These are phyloP conservation scores for Dendrolimus pini DNA, from an alignment of 2,888 invertebrate genomes.

Conservation along the genomic window DNA sequence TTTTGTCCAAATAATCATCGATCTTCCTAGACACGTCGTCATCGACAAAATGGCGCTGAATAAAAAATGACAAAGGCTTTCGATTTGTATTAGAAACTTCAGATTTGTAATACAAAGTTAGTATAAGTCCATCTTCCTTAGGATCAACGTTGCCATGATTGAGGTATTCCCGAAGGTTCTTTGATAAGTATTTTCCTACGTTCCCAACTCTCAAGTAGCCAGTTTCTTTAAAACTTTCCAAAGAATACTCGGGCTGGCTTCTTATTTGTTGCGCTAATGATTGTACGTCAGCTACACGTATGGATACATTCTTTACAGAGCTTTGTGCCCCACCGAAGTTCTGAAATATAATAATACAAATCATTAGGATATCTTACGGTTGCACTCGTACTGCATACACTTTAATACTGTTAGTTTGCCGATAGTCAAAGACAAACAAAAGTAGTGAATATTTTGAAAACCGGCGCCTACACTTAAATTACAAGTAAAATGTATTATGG, in stretches of 20 bases:
- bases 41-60: neutral
- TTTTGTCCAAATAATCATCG: neutral
- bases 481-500: too few species aligned
- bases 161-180: slow-evolving; percentile 29
- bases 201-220: slow-evolving; percentile 22
- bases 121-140: slow-evolving; percentile 27
- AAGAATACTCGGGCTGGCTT: slow-evolving; percentile 12
- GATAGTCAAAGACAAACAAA: too few species aligned
- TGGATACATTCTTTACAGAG: neutral
- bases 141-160: slow-evolving; percentile 20
- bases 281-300: neutral
- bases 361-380: too few species aligned
- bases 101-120: slow-evolving; percentile 22
- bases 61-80: neutral
- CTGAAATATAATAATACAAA: neutral
- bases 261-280: slow-evolving; percentile 6
- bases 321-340: neutral
- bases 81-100: neutral
- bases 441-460: too few species aligned
- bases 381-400: neutral
- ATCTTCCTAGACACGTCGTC: neutral
- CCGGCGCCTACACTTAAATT: too few species aligned
- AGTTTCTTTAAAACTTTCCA: slow-evolving; percentile 22
- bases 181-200: slow-evolving; percentile 31
- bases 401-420: neutral